Evolutionary conservation across 2,113 vertebrate genomes (phyloP).

Genomic region (Vidua chalybeata): DNA sequence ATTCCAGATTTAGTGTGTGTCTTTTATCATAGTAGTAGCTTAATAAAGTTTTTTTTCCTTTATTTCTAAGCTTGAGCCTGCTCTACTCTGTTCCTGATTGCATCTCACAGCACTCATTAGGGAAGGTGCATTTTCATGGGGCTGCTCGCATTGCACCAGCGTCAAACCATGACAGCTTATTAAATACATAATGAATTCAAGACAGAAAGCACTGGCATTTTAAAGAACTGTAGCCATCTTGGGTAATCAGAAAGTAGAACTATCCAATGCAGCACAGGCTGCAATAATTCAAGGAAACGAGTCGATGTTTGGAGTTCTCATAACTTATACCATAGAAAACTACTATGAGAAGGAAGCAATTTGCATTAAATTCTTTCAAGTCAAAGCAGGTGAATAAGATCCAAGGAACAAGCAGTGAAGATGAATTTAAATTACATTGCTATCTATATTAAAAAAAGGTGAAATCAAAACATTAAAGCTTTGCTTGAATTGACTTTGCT

Average conservation of each 20-base stretch:
- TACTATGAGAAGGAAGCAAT: neutral
- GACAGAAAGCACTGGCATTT: neutral
- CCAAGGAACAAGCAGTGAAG: neutral
- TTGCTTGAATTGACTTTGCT: neutral
- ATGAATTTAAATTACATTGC: neutral
- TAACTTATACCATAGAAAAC: neutral
- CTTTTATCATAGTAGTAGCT: too few relatives aligned
- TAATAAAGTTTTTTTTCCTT: too few relatives aligned
- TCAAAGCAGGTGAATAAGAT: neutral
- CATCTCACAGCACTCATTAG: too few relatives aligned
- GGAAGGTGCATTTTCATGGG: too few relatives aligned
- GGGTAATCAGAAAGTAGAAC: neutral
- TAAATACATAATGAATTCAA: neutral
- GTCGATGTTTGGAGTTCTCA: neutral
- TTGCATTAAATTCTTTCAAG: neutral
- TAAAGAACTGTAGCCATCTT: neutral
- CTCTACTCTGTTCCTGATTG: too few relatives aligned
- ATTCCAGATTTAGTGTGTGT: too few relatives aligned
- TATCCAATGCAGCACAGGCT: neutral
- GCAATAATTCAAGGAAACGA: neutral
- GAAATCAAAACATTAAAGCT: neutral
- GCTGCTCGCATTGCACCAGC: too few relatives aligned
- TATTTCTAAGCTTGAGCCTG: too few relatives aligned
- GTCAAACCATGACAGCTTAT: neutral
- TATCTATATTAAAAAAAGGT: neutral